phyloP scores from a whole-genome alignment of 2,797 vertebrate genomes.

The Pantherophis alleghaniensis region DNA sequence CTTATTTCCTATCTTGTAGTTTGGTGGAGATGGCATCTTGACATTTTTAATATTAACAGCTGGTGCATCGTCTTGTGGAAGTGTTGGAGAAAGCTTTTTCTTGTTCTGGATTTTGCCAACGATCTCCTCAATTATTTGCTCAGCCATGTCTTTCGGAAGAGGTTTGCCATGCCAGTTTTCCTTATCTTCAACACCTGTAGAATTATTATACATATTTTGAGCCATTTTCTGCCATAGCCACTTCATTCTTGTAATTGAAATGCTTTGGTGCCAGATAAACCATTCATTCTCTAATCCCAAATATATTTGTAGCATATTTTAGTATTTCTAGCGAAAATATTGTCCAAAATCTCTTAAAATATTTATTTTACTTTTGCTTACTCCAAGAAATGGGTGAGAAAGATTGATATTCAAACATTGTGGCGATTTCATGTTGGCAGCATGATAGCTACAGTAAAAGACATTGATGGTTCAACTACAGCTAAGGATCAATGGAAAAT shows the following conservation, averaged over 20 bases:
- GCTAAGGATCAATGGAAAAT: not conserved
- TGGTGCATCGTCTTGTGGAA: constrained; percentile 86
- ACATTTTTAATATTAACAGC: constrained; percentile 84
- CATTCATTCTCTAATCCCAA: not conserved
- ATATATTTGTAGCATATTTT: not conserved
- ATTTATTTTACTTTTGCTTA: not conserved
- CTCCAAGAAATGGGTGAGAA: not conserved
- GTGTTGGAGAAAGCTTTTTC: constrained; percentile 85
- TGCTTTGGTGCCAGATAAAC: not conserved
- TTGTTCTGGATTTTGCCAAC: constrained; percentile 84
- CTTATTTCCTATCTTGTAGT: constrained; percentile 92
- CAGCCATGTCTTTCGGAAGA: constrained; percentile 91
- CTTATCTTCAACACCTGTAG: constrained; percentile 89
- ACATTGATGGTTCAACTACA: not conserved
- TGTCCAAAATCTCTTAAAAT: not conserved
- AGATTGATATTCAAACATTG: not conserved
- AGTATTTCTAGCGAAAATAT: not conserved
- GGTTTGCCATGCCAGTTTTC: constrained; percentile 92
- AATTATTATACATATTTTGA: constrained; percentile 18
- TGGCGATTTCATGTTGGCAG: not conserved
- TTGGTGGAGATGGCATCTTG: constrained; percentile 88
- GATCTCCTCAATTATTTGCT: constrained; percentile 86
- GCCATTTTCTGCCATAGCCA: not conserved
- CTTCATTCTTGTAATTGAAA: not conserved
- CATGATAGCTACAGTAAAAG: not conserved